phyloP scores from a whole-genome alignment of 1,140 invertebrate species.

The Cyclargus thomasi region DNA sequence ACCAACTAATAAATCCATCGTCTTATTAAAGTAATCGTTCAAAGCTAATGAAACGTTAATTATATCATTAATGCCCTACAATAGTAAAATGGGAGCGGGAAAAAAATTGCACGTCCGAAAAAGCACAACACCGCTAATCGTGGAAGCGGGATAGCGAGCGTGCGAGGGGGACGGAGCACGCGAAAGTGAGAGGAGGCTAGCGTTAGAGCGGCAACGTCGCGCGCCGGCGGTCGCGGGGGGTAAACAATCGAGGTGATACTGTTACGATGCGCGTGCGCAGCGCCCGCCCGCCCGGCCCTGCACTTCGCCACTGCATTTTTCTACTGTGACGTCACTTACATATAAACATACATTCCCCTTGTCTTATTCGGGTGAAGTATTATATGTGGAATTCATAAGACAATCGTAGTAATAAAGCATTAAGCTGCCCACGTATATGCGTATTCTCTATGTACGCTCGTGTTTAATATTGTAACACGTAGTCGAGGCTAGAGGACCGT shows the following conservation, averaged over 20 bases:
- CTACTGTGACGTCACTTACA: constrained; percentile 50
- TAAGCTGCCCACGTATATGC: neutral
- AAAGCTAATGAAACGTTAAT: constrained; percentile 48
- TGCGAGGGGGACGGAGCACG: constrained; percentile 43
- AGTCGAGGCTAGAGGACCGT: neutral
- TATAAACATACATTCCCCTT: constrained; percentile 15
- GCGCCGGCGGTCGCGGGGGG: constrained; percentile 53
- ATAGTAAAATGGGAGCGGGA: constrained; percentile 48
- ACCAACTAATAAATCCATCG: neutral
- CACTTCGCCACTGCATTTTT: constrained; percentile 67
- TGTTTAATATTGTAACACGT: neutral
- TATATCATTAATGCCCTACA: neutral
- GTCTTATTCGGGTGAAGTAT: no score
- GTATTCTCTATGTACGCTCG: neutral
- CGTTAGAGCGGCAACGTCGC: constrained; percentile 57
- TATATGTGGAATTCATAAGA: neutral
- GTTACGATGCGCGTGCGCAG: constrained; percentile 50
- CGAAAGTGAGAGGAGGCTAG: constrained; percentile 71
- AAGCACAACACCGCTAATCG: constrained; percentile 69
- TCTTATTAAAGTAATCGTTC: constrained; percentile 25
- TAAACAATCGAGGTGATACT: constrained; percentile 63
- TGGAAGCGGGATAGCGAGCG: constrained; percentile 40
- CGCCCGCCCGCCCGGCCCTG: constrained; percentile 42
- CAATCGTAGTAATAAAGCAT: neutral
- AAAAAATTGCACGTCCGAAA: constrained; percentile 67